Percentiles rank a stretch among this genome's conserved stretches.
Evolutionary conservation across 2,888 invertebrate genomes (phyloP).

Genomic region (Ommatoiulus sabulosus): DNA sequence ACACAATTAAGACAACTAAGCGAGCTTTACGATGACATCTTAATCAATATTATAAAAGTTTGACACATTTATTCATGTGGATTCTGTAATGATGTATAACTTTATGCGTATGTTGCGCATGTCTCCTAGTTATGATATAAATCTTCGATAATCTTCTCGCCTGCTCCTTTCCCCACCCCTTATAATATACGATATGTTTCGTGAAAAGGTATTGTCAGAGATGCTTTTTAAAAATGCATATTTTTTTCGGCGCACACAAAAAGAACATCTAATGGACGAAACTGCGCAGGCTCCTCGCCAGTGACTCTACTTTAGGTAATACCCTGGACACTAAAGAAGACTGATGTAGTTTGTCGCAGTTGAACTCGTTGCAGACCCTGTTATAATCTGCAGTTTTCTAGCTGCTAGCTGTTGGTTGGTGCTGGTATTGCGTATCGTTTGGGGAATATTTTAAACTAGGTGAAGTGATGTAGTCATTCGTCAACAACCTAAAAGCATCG

Average conservation of each 20-base stretch:
- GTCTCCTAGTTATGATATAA: background rate
- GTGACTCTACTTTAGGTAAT: background rate
- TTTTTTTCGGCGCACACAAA: background rate
- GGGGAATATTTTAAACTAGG: constrained; percentile 18
- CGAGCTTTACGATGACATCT: background rate
- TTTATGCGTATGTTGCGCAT: background rate
- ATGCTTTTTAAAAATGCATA: background rate
- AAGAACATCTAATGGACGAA: background rate
- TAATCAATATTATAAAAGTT: background rate
- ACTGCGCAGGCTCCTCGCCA: background rate
- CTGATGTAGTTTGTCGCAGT: background rate
- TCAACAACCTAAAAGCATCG: background rate
- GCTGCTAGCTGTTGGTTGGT: background rate
- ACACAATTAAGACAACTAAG: background rate
- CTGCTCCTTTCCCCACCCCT: background rate
- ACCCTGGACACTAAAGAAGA: background rate
- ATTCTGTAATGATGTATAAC: background rate
- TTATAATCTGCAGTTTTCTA: background rate
- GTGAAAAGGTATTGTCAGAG: background rate
- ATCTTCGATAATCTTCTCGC: background rate
- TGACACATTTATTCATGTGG: background rate
- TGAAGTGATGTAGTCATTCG: background rate
- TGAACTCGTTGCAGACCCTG: background rate
- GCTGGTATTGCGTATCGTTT: background rate
- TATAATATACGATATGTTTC: background rate